Evolutionary conservation across 2,113 vertebrate genomes (phyloP), one percentile per base, ranked within the genome.

Genomic region (Centropristis striata): DNA sequence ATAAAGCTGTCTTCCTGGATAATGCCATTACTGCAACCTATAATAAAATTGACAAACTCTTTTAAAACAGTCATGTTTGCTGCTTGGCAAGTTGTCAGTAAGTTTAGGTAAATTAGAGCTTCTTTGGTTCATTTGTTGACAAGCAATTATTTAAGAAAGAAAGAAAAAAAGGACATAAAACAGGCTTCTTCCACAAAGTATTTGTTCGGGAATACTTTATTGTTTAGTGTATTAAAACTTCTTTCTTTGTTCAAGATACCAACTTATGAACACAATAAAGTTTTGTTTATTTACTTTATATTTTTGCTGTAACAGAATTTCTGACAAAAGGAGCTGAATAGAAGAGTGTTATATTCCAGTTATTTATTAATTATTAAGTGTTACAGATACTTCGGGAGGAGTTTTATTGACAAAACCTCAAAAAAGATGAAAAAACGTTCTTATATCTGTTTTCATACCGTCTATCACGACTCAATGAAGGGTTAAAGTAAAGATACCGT

Each of bases 91-190:
- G 28, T 55, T 75, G 71, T 80, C 76, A 60, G 57, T 27, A 21
- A 21, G 25, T 75, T 64, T 71, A 28, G 54, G 66, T 75, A 71
- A 76, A 75, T 71, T 60, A 71, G 28, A 49, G 71, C 46, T 47
- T 71, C 39, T 27, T 57, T 41, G 10, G 42, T 47, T 27, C n/a
- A 16, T 51, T 63, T 41, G 69, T 64, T 77, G 61, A 81, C 41
- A 68, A 49, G 67, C 41, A 44, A 46, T 80, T 49, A 20, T 36
- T 25, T 5, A 13, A 46, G 51, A 72, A 12, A 44, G 6, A 13
- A 46, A 58, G 67, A 12, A 44, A 32, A 32, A 6, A 32, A 6
- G 6, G 12, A n/a, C 13, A 8, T n/a, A 25, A 23, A 12, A 4
- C 20, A 59, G 6, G 44, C 11, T 58, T 64, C 27, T 8, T 21